Percentiles rank a stretch among this genome's conserved stretches.
Evolutionary conservation across 2,888 invertebrate genomes (phyloP).

Genomic region (Aphidius colemani): DNA sequence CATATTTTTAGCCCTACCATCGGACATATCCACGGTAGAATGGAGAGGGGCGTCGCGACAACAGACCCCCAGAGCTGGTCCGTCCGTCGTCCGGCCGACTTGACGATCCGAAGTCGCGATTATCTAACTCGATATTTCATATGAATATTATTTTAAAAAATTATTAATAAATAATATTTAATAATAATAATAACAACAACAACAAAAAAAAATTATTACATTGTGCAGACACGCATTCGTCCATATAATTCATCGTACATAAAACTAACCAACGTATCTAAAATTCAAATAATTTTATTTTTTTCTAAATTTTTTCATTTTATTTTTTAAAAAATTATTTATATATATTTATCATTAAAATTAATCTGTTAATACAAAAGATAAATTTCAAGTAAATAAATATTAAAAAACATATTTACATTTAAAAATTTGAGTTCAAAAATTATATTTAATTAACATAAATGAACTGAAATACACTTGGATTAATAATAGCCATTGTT

Average conservation of each 20-base stretch:
- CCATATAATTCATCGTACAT: no score
- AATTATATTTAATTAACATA: no score
- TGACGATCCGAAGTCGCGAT: conserved; percentile 51
- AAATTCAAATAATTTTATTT: neutral
- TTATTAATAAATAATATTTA: conserved; percentile 25
- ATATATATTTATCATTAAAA: no score
- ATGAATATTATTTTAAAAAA: conserved; percentile 26
- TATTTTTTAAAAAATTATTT: neutral
- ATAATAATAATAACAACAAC: conserved; percentile 24
- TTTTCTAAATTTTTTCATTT: neutral
- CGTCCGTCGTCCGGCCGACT: conserved; percentile 60
- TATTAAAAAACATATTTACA: no score
- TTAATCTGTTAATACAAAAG: neutral
- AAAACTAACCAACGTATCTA: neutral
- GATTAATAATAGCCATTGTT: no score
- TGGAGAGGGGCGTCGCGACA: conserved; percentile 46
- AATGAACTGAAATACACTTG: no score
- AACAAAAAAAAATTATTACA: neutral
- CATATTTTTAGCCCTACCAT: conserved; percentile 35
- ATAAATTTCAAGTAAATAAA: neutral
- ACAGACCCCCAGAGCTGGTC: conserved; percentile 58
- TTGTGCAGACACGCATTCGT: no score
- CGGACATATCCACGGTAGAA: conserved; percentile 21
- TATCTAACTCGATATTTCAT: conserved; percentile 35
- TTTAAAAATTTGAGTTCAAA: no score